These are phyloP conservation scores for Lathronympha strigana DNA, from an alignment of 2,888 invertebrate genomes.

Conservation along the genomic window DNA sequence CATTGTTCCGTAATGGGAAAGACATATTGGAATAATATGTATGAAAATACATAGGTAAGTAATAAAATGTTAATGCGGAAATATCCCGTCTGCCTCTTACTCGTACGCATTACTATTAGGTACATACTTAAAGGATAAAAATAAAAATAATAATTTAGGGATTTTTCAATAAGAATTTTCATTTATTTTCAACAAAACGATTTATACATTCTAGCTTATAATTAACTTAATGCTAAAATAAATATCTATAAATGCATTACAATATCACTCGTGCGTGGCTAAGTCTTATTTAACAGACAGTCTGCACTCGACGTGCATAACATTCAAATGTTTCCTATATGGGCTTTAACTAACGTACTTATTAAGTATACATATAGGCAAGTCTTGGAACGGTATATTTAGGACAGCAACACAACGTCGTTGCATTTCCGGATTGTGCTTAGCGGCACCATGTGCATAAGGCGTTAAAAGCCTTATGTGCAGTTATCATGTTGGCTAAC, in stretches of 20 bases:
- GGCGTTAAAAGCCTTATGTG: slow-evolving; percentile 7
- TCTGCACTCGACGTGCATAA: slow-evolving; percentile 27
- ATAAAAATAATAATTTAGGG: slow-evolving; percentile 52
- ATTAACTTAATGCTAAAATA: slow-evolving; percentile 53
- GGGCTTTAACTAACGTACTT: not conserved
- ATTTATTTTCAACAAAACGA: slow-evolving; percentile 82
- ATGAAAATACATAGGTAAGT: too few species aligned
- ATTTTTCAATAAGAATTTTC: slow-evolving; percentile 81
- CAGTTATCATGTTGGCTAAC: slow-evolving; percentile 9
- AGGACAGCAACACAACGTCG: slow-evolving; percentile 1
- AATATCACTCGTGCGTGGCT: slow-evolving; percentile 54
- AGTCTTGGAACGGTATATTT: slow-evolving; percentile 19
- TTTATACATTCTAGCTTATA: slow-evolving; percentile 60
- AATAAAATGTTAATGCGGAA: too few species aligned
- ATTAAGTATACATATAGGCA: slow-evolving; percentile 28
- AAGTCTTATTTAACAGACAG: slow-evolving; percentile 28
- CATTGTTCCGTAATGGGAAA: too few species aligned
- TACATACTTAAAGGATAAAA: slow-evolving; percentile 36
- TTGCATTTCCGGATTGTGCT: slow-evolving; percentile 4
- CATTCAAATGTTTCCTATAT: slow-evolving; percentile 3
- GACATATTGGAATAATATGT: too few species aligned
- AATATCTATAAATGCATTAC: slow-evolving; percentile 72
- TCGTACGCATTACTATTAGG: slow-evolving; percentile 7
- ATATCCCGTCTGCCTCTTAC: slow-evolving; percentile 9
- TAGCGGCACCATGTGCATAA: slow-evolving; percentile 8